phyloP scores from a whole-genome alignment of 64 coral and sea anemone genomes.

The Porites australiensis region DNA sequence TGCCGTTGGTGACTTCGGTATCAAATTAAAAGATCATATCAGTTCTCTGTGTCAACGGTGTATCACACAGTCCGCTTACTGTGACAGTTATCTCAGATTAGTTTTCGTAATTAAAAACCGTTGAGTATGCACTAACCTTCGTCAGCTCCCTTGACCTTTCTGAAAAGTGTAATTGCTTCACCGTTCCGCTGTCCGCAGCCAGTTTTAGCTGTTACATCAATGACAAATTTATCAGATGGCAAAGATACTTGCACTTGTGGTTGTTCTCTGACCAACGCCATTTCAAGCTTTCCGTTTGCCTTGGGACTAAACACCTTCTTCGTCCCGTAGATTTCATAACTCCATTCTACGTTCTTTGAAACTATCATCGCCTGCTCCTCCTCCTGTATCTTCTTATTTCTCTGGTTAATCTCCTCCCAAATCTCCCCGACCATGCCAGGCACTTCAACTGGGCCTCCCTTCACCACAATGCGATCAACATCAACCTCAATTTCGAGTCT shows the following conservation, averaged over 20 bases:
- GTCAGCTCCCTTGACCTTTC: not conserved
- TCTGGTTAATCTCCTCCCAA: slow-evolving; percentile 47
- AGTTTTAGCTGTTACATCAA: not conserved
- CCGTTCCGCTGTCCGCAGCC: not conserved
- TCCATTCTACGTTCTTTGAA: not conserved
- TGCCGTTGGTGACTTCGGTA: no score
- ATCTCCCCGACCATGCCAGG: slow-evolving; percentile 41
- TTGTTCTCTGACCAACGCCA: not conserved
- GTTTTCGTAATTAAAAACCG: no score
- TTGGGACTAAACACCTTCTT: not conserved
- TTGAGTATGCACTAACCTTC: no score
- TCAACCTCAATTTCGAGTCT: slow-evolving; percentile 42
- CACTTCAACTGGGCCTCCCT: slow-evolving; percentile 42
- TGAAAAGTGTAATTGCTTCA: not conserved
- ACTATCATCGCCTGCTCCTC: not conserved
- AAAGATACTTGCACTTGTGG: not conserved
- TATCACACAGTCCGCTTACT: no score
- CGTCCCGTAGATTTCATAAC: not conserved
- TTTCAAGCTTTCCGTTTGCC: not conserved
- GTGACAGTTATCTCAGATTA: no score
- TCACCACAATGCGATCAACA: slow-evolving; percentile 38
- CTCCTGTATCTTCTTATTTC: slow-evolving; percentile 13
- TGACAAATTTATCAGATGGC: not conserved
- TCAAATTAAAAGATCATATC: no score
- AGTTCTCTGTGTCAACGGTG: no score